phyloP scores from a whole-genome alignment of 2,113 vertebrate genomes.

The rat (Rattus norvegicus) region GRCr8 NC_086031.1:53186501-53187000 shows the following conservation, averaged over 20 bases:
- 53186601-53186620: not conserved
- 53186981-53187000: not conserved
- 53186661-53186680: not conserved
- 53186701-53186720: not conserved
- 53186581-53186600: not conserved
- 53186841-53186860: not conserved
- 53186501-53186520: not conserved
- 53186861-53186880: not conserved
- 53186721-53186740: not conserved
- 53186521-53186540: not conserved
- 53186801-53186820: accelerated
- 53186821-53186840: not conserved
- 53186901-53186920: not conserved
- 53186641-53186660: not conserved
- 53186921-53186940: constrained; percentile 3
- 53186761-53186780: not conserved
- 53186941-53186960: constrained; percentile 5
- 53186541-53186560: not conserved
- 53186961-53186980: not conserved
- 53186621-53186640: not conserved
- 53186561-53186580: not conserved
- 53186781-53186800: not conserved
- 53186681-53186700: not conserved
- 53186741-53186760: not conserved
- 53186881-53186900: not conserved